Evolutionary conservation across 2,113 vertebrate genomes (phyloP).

Genomic region (Pongo pygmaeus): DNA sequence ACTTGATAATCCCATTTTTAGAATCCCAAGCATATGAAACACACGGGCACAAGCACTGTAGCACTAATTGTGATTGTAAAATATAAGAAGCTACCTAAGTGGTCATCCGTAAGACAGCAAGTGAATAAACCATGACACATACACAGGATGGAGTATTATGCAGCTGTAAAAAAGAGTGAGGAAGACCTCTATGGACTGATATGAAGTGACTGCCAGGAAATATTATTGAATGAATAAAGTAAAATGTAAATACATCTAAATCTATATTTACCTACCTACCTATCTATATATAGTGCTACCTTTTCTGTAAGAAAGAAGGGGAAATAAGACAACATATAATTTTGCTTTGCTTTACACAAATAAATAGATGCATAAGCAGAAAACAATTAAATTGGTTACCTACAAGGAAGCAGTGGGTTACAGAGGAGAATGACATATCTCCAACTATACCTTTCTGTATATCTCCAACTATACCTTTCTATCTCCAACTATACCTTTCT

Average conservation of each 20-base stretch:
- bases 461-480: not conserved
- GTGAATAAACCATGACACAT: not conserved
- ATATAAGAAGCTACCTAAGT: not conserved
- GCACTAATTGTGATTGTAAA: not conserved
- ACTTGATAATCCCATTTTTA: not conserved
- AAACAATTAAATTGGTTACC: not conserved
- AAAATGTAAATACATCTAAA: not conserved
- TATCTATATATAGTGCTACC: not conserved
- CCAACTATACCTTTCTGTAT: not conserved
- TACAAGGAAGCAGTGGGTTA: not conserved
- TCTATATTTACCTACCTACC: no score
- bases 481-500: not conserved
- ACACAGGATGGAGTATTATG: rapidly evolving
- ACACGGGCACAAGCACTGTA: not conserved
- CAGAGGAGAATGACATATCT: not conserved
- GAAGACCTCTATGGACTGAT: not conserved
- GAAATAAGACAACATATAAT: not conserved
- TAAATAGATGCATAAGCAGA: not conserved
- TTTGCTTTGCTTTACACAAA: not conserved
- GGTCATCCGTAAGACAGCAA: not conserved
- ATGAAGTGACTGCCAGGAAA: not conserved
- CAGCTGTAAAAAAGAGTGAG: not conserved
- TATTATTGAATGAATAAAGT: not conserved
- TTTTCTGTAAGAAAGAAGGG: not conserved
- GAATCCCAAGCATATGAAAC: not conserved